Conservation (phyloP, 2,113 vertebrate genomes). For the Cyanoramphus novaezelandiae region DNA sequence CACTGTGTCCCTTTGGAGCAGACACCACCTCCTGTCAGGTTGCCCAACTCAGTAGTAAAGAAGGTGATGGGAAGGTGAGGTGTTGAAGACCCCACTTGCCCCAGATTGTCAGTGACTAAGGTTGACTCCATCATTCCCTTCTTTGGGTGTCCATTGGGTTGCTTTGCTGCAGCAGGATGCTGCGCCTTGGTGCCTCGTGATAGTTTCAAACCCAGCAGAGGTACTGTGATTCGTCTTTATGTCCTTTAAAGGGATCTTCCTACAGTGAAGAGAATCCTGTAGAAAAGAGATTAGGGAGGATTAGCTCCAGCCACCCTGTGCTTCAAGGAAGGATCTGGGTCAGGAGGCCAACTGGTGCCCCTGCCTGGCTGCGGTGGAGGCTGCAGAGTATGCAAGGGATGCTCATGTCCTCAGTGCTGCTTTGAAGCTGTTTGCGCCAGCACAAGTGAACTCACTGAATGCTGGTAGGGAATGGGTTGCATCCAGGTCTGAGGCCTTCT, state of each 20-base stretch:
- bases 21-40: not conserved
- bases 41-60: not conserved
- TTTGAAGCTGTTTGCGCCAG: not conserved
- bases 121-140: rapidly evolving
- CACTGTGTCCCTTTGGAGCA: not conserved
- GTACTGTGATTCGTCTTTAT: not conserved
- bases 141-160: not conserved
- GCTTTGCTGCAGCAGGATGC: rapidly evolving
- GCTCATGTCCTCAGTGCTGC: not conserved
- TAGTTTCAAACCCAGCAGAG: not conserved
- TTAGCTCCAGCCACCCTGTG: not conserved
- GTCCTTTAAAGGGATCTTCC: conserved; percentile 10
- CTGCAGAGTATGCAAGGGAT: not conserved
- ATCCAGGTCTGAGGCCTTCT: not conserved
- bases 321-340: not conserved
- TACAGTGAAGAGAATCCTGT: not conserved
- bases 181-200: rapidly evolving
- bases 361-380: rapidly evolving
- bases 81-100: not conserved
- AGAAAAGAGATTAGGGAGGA: conserved; percentile 1
- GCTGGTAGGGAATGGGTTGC: not conserved
- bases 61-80: not conserved
- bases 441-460: rapidly evolving
- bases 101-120: rapidly evolving
- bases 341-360: not conserved